A percentile compares a stretch with the other conserved stretches of the same genome.
Evolutionary conservation across 2,888 invertebrate species (phyloP).

Genomic region (Leucozona laternaria): DNA sequence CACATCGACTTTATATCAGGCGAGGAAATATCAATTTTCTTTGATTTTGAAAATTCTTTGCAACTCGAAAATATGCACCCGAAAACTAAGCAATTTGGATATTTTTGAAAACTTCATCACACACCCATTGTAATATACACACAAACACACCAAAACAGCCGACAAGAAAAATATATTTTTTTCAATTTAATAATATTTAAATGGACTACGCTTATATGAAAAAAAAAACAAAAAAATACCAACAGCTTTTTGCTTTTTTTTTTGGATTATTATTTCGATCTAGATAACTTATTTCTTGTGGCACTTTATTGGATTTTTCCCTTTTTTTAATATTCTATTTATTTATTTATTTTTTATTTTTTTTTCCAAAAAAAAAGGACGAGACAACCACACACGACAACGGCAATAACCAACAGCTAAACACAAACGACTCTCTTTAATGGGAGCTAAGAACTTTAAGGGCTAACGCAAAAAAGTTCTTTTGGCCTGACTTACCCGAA

Average conservation of each 20-base stretch:
- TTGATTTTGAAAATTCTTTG: conserved; percentile 34
- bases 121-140: conserved; percentile 45
- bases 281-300: conserved; percentile 21
- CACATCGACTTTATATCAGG: conserved; percentile 31
- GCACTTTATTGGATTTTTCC: conserved; percentile 19
- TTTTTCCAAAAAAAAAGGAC: conserved; percentile 44
- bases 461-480: conserved; percentile 47
- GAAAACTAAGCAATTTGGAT: conserved; percentile 39
- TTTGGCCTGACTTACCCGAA: conserved; percentile 45
- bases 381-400: conserved; percentile 55
- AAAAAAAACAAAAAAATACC: conserved; percentile 1
- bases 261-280: neutral
- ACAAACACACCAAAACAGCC: conserved; percentile 22
- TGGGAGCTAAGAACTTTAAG: conserved; percentile 59
- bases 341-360: conserved; percentile 11
- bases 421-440: conserved; percentile 69
- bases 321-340: conserved; percentile 18
- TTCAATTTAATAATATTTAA: conserved; percentile 11
- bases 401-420: conserved; percentile 64
- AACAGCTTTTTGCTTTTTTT: conserved; percentile 23
- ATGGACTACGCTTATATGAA: neutral
- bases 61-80: conserved; percentile 63
- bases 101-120: conserved; percentile 34
- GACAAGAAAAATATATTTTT: conserved; percentile 6
- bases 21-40: conserved; percentile 52